These are phyloP conservation scores for Ploceus nigricollis DNA, from an alignment of 2,113 vertebrate genomes.

Conservation along the genomic window DNA sequence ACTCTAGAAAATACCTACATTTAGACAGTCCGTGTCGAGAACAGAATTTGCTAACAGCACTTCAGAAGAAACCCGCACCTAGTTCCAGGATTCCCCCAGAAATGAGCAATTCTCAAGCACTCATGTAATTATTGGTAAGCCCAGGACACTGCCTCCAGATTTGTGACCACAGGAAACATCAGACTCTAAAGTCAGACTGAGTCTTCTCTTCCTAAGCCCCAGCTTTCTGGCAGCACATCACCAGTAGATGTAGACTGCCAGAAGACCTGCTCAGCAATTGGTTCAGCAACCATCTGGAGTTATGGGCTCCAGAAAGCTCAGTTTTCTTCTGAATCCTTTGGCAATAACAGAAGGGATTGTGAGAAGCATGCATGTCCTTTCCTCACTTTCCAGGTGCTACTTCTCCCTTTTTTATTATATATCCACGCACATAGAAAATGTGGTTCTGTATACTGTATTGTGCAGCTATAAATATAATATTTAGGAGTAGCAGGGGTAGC, in stretches of 20 bases:
- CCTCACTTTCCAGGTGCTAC: background rate
- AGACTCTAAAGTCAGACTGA: background rate
- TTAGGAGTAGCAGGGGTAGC: background rate
- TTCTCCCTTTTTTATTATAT: background rate
- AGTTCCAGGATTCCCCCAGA: background rate
- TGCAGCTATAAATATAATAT: background rate
- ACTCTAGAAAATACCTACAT: background rate
- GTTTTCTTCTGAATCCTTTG: background rate
- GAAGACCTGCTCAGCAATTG: background rate
- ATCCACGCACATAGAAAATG: background rate
- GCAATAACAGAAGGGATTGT: background rate
- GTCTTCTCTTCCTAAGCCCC: background rate
- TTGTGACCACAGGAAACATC: background rate
- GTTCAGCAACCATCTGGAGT: background rate
- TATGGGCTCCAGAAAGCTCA: background rate
- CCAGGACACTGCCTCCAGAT: background rate
- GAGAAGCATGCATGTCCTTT: background rate
- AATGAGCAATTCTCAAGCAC: background rate
- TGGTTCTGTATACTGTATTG: background rate
- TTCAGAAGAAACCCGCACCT: background rate
- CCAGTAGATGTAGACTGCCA: background rate
- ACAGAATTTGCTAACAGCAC: background rate
- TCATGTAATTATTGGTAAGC: accelerated
- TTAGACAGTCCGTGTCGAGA: background rate
- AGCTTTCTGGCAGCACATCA: background rate